Conservation (phyloP, 2,888 invertebrate species). For the Ceratothoa steindachneri region DNA sequence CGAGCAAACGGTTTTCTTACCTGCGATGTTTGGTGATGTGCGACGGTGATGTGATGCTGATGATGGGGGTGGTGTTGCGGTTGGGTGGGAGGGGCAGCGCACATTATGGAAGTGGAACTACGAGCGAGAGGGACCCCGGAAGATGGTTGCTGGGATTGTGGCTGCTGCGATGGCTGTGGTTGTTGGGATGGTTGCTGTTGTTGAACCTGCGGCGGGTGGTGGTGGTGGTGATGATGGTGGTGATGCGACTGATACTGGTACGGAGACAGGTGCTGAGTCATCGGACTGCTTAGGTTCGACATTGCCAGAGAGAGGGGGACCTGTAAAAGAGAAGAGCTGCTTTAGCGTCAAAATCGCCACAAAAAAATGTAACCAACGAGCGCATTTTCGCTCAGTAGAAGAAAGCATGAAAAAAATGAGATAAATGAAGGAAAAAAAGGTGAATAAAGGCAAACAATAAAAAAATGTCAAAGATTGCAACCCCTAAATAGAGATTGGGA, state of each 20-base stretch:
- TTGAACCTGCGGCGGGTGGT: not conserved
- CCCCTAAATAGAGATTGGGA: no score
- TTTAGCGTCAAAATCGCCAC: no score
- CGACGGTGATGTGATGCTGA: conserved; percentile 9
- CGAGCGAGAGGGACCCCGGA: not conserved
- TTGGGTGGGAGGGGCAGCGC: not conserved
- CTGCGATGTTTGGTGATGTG: conserved; percentile 8
- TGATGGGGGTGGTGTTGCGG: not conserved
- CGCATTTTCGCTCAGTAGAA: no score
- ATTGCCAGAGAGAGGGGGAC: conserved; percentile 10
- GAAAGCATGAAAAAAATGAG: no score
- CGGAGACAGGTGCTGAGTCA: conserved; percentile 1
- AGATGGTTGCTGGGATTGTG: not conserved
- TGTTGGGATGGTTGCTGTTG: not conserved
- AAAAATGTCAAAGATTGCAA: no score
- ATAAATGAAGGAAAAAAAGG: no score
- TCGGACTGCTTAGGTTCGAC: conserved; percentile 4
- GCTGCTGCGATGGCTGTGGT: not conserved
- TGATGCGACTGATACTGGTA: conserved; percentile 1
- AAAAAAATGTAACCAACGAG: no score
- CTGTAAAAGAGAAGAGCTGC: not conserved
- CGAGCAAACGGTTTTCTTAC: no score
- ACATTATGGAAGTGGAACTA: conserved; percentile 1
- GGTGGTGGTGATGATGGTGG: not conserved
- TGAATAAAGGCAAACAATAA: no score